Evolutionary conservation across 2,797 vertebrate genomes (phyloP), one percentile per base, ranked within the genome.

Genomic region (Chelon auratus): DNA sequence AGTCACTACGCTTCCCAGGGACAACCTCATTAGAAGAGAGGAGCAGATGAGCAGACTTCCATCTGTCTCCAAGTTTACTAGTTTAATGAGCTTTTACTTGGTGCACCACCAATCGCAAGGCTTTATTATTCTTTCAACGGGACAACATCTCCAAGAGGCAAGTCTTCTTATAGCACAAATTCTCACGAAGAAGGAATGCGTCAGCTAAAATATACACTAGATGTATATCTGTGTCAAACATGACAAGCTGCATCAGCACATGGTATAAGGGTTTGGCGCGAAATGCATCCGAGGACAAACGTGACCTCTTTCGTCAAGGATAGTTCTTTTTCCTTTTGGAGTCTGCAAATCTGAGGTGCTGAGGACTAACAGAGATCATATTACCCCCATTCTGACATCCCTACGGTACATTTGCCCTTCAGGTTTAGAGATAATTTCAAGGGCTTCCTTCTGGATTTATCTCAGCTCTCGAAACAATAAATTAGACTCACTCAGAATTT

Each of bases 81-180:
- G 60, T 83, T 85, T 91, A 91, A 90, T 89, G 82, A 88, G 82
- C 73, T 85, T 84, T 89, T 77, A 73, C 64, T 84, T 59, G 57
- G 71, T 65, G 73, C 77, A 73, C 69, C 79, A 75, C 68, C 76
- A 75, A 54, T 77, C 12, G 30, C 51, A 65, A 58, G 51, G 10
- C 59, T 67, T 2, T 59, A 15, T 68, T 47, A 75, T 75, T 75
- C 42, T 80, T 73, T 75, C 36, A 48, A 51, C 62, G 17, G 20
- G 0, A 50, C 43, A 24, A 13, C 13, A 18, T 55, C 52, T 50
- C 45, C 72, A 15, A 42, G 78, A 72, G 72, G 58, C 56, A 52
- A 13, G 43, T 58, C 33, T 20, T 24, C 58, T 70, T 53, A 58
- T 40, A 48, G 65, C 57, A 30, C 50, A 52, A 18, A 30, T 9